Base-by-base conservation (phyloP, 2,797 vertebrate species). In the Muscicapa striata region DNA sequence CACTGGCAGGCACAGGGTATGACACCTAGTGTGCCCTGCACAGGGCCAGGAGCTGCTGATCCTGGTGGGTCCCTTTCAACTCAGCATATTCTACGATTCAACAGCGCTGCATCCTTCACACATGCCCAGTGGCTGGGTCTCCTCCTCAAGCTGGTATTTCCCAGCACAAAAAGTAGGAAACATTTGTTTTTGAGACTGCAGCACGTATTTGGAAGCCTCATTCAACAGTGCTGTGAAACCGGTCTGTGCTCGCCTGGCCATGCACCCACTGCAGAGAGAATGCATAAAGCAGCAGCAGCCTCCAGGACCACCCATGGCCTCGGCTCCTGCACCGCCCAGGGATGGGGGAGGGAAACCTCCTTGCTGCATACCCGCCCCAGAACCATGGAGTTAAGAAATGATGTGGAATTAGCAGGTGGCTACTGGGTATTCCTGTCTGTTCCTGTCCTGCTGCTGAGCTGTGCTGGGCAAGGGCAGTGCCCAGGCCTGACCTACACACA, bases 351-450 rank as follows among this genome's bases (percentile, higher is more conserved):
- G 30, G 34, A 63, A 23, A 41, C 32, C 21, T 30, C 29, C 27
- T 15, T 16, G 46, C n/a, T 17, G 68, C 46, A 43, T 5, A 27
- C 5, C 29, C 41, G 14, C 16, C 7, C n/a, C 74, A 51, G 15
- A 30, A 70, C n/a, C 48, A 43, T 0, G 1, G 10, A 22, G 20
- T 40, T 36, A 46, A 63, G 38, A 0, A 0, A 48, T 14, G 6
- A 5, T 8, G 7, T 8, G 23, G 66, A 32, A 43, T 12, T 7
- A 68, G 7, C 1, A 4, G 24, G 32, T 21, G n/a, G 54, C n/a
- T 32, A 6, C 43, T 9, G 32, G 34, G 45, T 21, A 36, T 2
- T 18, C 34, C 61, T 38, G 63, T 36, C 51, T 32, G n/a, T 1
- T 15, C 34, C 61, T 38, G 63, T 36, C 51, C 34, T 5, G 4